Evolutionary conservation across 2,797 vertebrate genomes (phyloP).

Genomic region (Sphenopsis melanotis): DNA sequence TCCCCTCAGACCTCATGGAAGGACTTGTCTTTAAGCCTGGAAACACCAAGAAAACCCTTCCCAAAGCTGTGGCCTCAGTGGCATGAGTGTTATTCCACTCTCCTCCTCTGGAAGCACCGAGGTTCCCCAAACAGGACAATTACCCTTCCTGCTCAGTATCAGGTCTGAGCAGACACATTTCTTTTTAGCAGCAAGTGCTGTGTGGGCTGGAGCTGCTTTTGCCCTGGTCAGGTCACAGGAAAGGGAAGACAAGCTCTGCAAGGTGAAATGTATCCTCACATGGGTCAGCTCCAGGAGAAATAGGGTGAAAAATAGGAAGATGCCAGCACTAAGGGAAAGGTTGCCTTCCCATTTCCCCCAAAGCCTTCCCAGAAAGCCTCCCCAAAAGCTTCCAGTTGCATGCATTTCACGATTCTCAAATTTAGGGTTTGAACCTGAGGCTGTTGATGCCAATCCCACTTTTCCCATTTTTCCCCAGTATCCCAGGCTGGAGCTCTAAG

Average conservation of each 20-base stretch:
- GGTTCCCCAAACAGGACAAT: background rate
- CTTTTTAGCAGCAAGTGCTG: background rate
- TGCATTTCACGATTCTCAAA: rapidly evolving
- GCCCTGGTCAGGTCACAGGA: background rate
- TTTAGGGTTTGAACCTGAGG: background rate
- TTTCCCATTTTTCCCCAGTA: background rate
- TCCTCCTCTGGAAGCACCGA: rapidly evolving
- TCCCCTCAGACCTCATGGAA: background rate
- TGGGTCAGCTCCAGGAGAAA: background rate
- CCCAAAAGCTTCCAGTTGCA: background rate
- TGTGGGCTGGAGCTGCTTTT: background rate
- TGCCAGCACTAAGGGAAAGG: background rate
- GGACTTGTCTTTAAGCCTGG: background rate
- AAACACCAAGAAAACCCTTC: background rate
- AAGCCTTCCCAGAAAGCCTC: background rate
- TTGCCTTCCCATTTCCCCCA: background rate
- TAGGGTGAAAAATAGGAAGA: rapidly evolving
- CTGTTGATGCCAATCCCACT: background rate
- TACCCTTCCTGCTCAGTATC: rapidly evolving
- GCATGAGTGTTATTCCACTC: rapidly evolving
- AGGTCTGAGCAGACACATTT: background rate
- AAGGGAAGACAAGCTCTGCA: background rate
- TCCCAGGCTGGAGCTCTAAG: background rate
- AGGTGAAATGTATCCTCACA: background rate
- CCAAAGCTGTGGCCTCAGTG: background rate